A percentile compares a stretch with the other conserved stretches of the same genome.
Conservation (phyloP, 64 coral and sea anemone species). For the Astreopora myriophthalma region DNA sequence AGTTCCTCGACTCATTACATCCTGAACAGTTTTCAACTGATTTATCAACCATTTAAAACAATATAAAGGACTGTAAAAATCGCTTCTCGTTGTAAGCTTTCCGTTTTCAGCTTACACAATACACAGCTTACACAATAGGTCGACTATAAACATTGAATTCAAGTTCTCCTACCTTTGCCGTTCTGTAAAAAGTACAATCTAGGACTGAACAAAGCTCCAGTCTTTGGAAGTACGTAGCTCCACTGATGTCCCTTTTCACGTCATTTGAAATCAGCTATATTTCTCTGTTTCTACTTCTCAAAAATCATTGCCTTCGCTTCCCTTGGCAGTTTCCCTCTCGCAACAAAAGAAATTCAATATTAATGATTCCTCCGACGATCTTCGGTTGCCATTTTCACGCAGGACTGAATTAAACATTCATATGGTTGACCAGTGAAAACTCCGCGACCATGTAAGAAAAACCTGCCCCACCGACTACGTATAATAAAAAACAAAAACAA, state of each 20-base stretch:
- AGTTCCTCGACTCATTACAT: background rate
- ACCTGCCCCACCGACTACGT: conserved; percentile 17
- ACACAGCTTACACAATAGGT: conserved; percentile 13
- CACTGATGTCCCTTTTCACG: background rate
- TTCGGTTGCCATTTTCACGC: conserved; percentile 21
- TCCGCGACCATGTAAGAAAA: conserved; percentile 7
- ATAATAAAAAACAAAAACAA: background rate
- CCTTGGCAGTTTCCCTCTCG: background rate
- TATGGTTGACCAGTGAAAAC: conserved; percentile 24
- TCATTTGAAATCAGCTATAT: conserved; percentile 53
- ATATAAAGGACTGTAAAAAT: background rate
- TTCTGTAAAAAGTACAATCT: background rate
- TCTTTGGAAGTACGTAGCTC: background rate
- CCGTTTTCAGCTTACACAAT: too few relatives aligned
- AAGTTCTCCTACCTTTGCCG: conserved; percentile 3
- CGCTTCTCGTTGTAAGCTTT: background rate
- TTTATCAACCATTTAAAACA: background rate
- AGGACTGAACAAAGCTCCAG: background rate
- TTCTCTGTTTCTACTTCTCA: background rate
- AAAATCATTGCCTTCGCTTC: background rate
- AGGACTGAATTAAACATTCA: conserved; percentile 48
- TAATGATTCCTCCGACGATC: conserved; percentile 21
- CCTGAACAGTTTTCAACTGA: background rate
- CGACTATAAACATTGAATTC: background rate
- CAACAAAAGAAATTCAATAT: conserved; percentile 62